A percentile compares a stretch with the other conserved stretches of the same genome.
Evolutionary conservation across 2,113 vertebrate genomes (phyloP).

Genomic region (Upupa epops): DNA sequence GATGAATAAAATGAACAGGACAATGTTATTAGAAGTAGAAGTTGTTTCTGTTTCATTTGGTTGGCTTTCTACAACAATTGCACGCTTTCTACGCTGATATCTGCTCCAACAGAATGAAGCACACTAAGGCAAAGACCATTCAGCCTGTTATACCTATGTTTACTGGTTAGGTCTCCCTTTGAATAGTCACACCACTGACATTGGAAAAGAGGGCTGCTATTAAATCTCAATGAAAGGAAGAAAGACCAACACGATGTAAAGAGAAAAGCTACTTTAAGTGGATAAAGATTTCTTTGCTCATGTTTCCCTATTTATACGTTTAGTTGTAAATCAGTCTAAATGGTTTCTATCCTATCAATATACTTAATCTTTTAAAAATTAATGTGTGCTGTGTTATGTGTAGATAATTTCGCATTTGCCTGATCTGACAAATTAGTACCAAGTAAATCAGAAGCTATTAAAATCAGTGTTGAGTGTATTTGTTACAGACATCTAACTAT

Average conservation of each 20-base stretch:
- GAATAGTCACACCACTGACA: background rate
- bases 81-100: background rate
- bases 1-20: background rate
- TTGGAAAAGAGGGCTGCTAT: background rate
- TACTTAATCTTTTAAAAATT: background rate
- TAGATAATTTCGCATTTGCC: background rate
- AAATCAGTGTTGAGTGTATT: background rate
- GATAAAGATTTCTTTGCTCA: background rate
- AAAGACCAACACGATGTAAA: rapidly evolving
- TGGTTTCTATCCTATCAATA: background rate
- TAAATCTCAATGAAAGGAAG: background rate
- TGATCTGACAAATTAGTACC: background rate
- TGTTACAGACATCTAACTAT: background rate
- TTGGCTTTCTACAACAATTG: background rate
- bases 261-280: background rate
- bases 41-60: background rate
- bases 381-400: background rate
- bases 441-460: background rate
- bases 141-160: background rate
- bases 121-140: background rate
- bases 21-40: background rate
- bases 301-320: background rate
- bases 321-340: background rate
- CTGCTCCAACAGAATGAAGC: background rate
- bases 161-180: background rate